Base-by-base conservation (phyloP, 1,140 invertebrate species). In the Helicorthomorpha holstii region DNA sequence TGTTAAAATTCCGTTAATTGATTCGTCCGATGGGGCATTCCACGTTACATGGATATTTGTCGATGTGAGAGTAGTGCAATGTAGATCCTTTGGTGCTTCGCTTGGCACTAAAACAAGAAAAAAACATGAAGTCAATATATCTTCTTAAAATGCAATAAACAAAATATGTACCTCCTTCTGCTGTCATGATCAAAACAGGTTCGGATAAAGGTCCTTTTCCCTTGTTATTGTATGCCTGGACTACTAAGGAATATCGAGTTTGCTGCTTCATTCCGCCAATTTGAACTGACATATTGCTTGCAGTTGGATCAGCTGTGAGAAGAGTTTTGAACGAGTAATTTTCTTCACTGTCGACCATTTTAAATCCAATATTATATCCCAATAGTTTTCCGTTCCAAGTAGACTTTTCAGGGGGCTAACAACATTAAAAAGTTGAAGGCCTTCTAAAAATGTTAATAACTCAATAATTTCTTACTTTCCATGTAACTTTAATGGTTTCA, bases 351-450 rank as follows among this genome's bases (percentile, higher is more conserved):
- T 81, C 83, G 1, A 80, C 82, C 14, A 85, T 72, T 73, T 86
- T 84, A 66, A 90, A 91, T 27, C 89, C 89, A 56, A 91, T 83
- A 62, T 87, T 88, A 64, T 90, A 90, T 54, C 86, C 86, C 57
- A 83, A 75, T 59, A 94, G 85, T 69, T 91, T 85, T 24, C 89
- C 89, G 60, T 94, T 93, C 87, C 87, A 93, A 60, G 88, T 81
- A 55, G 87, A 81, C 46, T 82, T 77, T 58, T 80, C 72, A 52
- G 90, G 88, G 57, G 88, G 85, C 69, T 57, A 23, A 65, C 29
- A 34, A 34, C 7, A 34, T 7, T 7, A 7, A 34, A 34, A 34
- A 16, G 29, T 7, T 7, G 29, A 7, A 7, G 16, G 29, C 29
- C 16, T 7, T 34, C 29, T 7, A 34, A 34, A 34, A 7, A 7